These are phyloP conservation scores for Beris chalybata DNA, from an alignment of 2,888 invertebrate species.

Conservation along the genomic window DNA sequence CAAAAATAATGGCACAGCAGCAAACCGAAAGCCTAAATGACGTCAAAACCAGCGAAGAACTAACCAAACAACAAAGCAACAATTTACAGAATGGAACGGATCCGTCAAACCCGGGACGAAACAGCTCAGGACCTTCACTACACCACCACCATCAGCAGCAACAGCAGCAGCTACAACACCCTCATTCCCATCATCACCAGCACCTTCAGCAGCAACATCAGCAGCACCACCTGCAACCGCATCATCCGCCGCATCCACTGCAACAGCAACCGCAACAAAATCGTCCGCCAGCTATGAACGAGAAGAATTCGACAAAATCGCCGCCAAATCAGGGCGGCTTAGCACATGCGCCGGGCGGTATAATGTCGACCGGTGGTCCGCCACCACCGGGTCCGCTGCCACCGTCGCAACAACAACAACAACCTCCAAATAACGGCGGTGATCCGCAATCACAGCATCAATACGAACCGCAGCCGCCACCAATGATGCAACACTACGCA, in stretches of 20 bases:
- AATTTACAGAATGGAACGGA: conserved; percentile 44
- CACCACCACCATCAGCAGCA: conserved; percentile 38
- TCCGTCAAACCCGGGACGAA: conserved; percentile 35
- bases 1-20: conserved; percentile 44
- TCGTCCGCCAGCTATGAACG: conserved; percentile 41
- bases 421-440: conserved; percentile 24
- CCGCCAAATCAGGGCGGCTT: conserved; percentile 32
- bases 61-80: conserved; percentile 38
- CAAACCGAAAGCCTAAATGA: conserved; percentile 45
- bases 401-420: neutral
- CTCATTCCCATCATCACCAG: conserved; percentile 36
- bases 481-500: conserved; percentile 38
- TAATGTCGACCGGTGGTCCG: conserved; percentile 25
- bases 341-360: conserved; percentile 21
- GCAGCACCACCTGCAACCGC: conserved; percentile 51
- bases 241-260: conserved; percentile 74
- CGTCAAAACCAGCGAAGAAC: conserved; percentile 42
- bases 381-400: conserved; percentile 14
- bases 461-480: conserved; percentile 33
- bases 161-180: conserved; percentile 34
- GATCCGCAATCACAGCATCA: conserved; percentile 24
- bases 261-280: conserved; percentile 52
- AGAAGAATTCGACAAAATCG: conserved; percentile 35
- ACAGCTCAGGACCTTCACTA: conserved; percentile 32
- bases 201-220: conserved; percentile 34